A percentile compares a stretch with the other conserved stretches of the same genome.
These are phyloP conservation scores for Drosophila teissieri DNA, from an alignment of 1,140 invertebrate genomes.

Conservation along the genomic window DNA sequence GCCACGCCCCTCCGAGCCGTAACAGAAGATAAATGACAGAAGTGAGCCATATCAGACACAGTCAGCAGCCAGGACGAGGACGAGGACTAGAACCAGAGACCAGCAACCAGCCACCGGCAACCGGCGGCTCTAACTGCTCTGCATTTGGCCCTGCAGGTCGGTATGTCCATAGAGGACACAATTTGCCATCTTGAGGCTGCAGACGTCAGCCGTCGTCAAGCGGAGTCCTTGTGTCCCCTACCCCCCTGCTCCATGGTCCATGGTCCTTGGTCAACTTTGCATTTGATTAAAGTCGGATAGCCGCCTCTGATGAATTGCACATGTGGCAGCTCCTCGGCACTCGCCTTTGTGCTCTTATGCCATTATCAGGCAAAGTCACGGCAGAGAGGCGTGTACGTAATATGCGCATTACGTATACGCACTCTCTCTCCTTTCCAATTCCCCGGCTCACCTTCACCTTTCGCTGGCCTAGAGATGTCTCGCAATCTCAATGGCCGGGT, in stretches of 20 bases:
- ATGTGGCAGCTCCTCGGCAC: slow-evolving; percentile 35
- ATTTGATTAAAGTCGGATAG: slow-evolving; percentile 75
- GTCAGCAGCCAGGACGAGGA: slow-evolving; percentile 27
- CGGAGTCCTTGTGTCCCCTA: slow-evolving; percentile 1
- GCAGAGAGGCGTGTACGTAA: slow-evolving; percentile 25
- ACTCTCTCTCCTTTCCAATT: slow-evolving; percentile 3
- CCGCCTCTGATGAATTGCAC: slow-evolving; percentile 57
- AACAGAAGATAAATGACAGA: slow-evolving; percentile 82
- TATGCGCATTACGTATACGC: slow-evolving; percentile 33
- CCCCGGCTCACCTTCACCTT: slow-evolving; percentile 23
- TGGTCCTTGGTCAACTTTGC: slow-evolving; percentile 56
- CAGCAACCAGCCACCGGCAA: slow-evolving; percentile 10
- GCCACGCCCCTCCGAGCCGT: slow-evolving; percentile 62
- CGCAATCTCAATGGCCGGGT: slow-evolving; percentile 18
- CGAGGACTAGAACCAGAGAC: not conserved
- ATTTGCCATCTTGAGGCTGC: slow-evolving; percentile 75
- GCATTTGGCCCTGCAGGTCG: slow-evolving; percentile 50
- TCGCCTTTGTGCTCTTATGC: slow-evolving; percentile 9
- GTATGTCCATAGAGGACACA: slow-evolving; percentile 17
- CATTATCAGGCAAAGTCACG: slow-evolving; percentile 33
- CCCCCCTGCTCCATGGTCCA: not conserved
- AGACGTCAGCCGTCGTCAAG: slow-evolving; percentile 56
- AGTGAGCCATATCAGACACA: slow-evolving; percentile 75
- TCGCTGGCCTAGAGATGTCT: slow-evolving; percentile 4
- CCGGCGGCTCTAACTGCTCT: slow-evolving; percentile 56